These are phyloP conservation scores for Eleutherodactylus coqui DNA, from an alignment of 2,797 vertebrate species.

Conservation along the genomic window DNA sequence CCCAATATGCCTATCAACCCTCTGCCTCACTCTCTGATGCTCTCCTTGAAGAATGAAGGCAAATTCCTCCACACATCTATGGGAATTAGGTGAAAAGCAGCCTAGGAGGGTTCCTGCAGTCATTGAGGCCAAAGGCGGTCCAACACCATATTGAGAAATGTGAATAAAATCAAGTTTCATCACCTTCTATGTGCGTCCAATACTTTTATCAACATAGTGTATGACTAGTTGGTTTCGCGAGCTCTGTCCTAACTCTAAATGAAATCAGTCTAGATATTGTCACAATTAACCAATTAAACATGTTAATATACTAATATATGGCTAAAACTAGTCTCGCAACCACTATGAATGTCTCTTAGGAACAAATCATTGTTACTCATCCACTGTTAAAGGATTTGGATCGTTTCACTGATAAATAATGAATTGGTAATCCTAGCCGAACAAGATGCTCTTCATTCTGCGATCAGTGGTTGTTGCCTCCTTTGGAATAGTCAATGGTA, in stretches of 20 bases:
- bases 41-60: too few species aligned
- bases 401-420: background rate
- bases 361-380: constrained; percentile 40
- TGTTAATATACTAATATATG: background rate
- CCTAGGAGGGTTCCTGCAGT: too few species aligned
- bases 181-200: too few species aligned
- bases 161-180: too few species aligned
- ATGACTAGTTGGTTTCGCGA: background rate
- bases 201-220: too few species aligned
- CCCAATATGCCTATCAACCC: too few species aligned
- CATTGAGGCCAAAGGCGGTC: too few species aligned
- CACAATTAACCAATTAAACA: background rate
- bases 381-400: background rate
- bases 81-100: too few species aligned
- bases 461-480: background rate
- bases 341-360: background rate
- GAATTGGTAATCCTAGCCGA: background rate
- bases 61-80: too few species aligned
- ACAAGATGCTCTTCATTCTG: background rate
- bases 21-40: too few species aligned
- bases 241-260: background rate
- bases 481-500: background rate
- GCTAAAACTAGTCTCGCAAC: background rate
- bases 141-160: too few species aligned
- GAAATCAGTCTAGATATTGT: background rate